These are phyloP conservation scores for Trididemnum clinides DNA, from an alignment of 23 tunicate genomes.

Conservation along the genomic window DNA sequence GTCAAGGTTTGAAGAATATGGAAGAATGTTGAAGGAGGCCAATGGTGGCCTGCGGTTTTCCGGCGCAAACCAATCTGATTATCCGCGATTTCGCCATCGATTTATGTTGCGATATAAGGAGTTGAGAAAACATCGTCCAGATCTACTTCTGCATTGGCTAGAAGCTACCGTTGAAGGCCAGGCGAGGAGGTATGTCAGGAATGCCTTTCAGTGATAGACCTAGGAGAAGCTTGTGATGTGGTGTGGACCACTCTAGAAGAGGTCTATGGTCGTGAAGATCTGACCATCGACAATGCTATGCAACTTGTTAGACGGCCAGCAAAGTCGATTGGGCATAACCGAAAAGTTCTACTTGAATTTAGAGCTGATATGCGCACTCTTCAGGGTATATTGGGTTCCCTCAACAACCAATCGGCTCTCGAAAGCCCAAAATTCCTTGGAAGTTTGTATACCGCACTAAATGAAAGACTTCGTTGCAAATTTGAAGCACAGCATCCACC, in stretches of 20 bases:
- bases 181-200: neutral
- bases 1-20: too few species aligned
- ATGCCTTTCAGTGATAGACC: neutral
- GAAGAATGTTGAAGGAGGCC: too few species aligned
- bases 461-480: neutral
- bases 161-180: neutral
- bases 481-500: neutral
- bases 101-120: neutral
- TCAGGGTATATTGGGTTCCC: neutral
- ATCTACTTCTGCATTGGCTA: neutral
- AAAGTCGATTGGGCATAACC: neutral
- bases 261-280: neutral
- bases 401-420: neutral
- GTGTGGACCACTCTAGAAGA: conserved; percentile 2
- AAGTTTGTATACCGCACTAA: neutral
- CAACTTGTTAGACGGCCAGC: neutral
- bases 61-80: neutral
- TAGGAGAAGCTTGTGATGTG: neutral
- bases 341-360: neutral
- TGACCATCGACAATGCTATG: neutral
- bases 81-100: neutral
- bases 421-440: neutral
- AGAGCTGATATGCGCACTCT: neutral
- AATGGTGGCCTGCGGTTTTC: neutral
- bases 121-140: neutral